A percentile compares a stretch with the other conserved stretches of the same genome.
These are phyloP conservation scores for Hydropotes inermis DNA, from an alignment of 2,113 vertebrate genomes.

Conservation along the genomic window DNA sequence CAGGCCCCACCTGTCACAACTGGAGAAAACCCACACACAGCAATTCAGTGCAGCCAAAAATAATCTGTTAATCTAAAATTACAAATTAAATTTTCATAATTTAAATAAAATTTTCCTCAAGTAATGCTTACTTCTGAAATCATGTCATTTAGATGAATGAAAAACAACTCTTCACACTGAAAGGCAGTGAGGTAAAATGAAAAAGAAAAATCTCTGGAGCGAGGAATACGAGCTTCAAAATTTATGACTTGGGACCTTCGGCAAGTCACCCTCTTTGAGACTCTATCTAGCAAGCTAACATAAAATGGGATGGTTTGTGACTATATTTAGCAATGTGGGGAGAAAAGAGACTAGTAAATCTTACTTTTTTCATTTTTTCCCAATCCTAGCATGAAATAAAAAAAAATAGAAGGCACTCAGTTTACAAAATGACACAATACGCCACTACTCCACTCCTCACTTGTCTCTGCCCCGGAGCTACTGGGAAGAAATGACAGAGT, in stretches of 20 bases:
- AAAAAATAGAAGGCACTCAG: neutral
- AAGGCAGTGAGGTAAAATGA: neutral
- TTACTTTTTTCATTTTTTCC: neutral
- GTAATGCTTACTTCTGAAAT: neutral
- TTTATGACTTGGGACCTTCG: neutral
- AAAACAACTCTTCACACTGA: slow-evolving; percentile 8
- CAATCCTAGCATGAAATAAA: neutral
- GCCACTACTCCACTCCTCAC: neutral
- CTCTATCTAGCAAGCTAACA: neutral
- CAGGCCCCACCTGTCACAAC: neutral
- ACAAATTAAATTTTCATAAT: neutral
- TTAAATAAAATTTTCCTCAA: neutral
- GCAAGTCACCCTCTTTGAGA: neutral
- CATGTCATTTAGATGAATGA: neutral
- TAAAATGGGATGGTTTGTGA: slow-evolving; percentile 13
- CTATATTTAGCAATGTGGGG: neutral
- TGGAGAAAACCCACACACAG: neutral
- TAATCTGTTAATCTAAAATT: neutral
- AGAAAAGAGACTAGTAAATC: neutral
- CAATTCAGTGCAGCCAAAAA: neutral
- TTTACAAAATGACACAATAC: slow-evolving; percentile 19
- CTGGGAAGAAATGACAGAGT: neutral
- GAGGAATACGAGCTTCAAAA: neutral
- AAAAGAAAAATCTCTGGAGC: neutral
- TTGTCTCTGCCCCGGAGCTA: neutral